Evolutionary conservation across 2,888 invertebrate genomes (phyloP), one percentile per base, ranked within the genome.

Genomic region (Drosophila formosana): DNA sequence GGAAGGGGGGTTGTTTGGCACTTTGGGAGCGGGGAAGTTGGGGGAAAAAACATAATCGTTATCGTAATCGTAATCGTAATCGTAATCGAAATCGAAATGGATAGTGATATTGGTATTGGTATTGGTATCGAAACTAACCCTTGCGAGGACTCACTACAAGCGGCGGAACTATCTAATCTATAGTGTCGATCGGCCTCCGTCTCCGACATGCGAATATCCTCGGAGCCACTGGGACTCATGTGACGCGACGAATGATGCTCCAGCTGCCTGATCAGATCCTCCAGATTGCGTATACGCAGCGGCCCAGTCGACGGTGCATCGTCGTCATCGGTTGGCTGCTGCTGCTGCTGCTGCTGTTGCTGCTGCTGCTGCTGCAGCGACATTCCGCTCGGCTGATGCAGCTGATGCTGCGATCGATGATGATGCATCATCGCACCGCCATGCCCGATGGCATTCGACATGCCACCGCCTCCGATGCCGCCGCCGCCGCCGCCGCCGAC

Each of bases 191-290:
- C 97, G 57, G 96, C 96, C 92, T 98, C 98, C 56, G 96, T 96
- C 93, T 98, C 98, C 63, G 97, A 97, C 93, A 94, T 93, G 82
- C 93, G 92, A 90, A 97, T 97, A 90, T 98, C 98, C 91, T 97
- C 97, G 18, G 97, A 97, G 70, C 97, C 97, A 82, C 96, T 96
- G 55, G 97, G 97, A 90, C 97, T 97, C 96, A 97, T 96, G 93
- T 97, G 97, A 25, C 97, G 94, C 72, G 95, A 94, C 81, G 97
- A 96, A 92, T 97, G 97, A 91, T 97, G 96, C 92, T 97, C 97
- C 83, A 97, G 93, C 92, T 97, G 97, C 61, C 97, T 94, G 89
- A 98, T 97, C 72, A 98, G 94, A 92, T 98, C 98, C 93, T 98
- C 98, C 75, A 98, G 94, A 92, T 97, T 98, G 78, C 98, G 95